Evolutionary conservation across 2,113 vertebrate genomes (phyloP).

Genomic region (Oryctolagus cuniculus): DNA sequence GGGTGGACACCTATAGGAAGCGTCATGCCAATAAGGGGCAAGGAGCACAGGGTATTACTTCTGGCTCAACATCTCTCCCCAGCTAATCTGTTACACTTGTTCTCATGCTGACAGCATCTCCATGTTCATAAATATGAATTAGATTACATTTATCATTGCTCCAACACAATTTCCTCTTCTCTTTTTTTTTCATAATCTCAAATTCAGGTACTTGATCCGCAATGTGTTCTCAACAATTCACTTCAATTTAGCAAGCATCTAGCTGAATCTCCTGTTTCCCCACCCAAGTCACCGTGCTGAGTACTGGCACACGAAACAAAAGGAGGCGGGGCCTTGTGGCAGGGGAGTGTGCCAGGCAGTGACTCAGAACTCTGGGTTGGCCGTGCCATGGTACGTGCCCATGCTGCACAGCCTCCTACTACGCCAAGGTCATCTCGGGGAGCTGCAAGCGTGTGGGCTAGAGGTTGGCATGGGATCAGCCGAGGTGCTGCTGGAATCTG

Average conservation of each 20-base stretch:
- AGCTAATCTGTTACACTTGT: not conserved
- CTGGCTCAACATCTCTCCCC: not conserved
- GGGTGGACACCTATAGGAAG: not conserved
- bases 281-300: not conserved
- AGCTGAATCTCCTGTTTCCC: not conserved
- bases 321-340: not conserved
- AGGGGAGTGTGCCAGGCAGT: not conserved
- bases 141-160: conserved; percentile 6
- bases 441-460: not conserved
- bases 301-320: not conserved
- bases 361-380: not conserved
- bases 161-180: not conserved
- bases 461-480: not conserved
- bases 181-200: not conserved
- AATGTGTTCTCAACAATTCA: not conserved
- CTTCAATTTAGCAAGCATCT: not conserved
- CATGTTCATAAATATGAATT: not conserved
- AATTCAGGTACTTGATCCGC: not conserved
- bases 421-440: not conserved
- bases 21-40: not conserved
- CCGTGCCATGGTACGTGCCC: accelerated
- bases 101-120: not conserved
- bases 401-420: not conserved
- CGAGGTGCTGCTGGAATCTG: not conserved
- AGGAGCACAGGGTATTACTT: not conserved